phyloP scores from a whole-genome alignment of 2,797 vertebrate species.

The Semaprochilodus insignis region DNA sequence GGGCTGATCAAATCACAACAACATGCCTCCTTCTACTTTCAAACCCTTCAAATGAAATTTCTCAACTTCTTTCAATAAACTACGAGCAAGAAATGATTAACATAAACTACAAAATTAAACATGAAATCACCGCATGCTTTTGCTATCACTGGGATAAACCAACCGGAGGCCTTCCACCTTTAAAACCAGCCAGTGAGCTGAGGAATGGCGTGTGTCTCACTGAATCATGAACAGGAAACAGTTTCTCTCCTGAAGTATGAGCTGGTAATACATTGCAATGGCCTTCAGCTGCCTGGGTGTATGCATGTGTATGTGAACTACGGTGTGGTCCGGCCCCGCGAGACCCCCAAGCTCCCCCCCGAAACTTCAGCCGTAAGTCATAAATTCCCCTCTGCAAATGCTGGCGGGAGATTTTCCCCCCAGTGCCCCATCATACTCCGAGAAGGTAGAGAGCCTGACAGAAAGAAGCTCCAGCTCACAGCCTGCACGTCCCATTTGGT shows the following conservation, averaged over 20 bases:
- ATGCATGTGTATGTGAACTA: slow-evolving; percentile 57
- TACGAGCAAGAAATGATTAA: background rate
- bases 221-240: slow-evolving; percentile 64
- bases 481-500: slow-evolving; percentile 5
- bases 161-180: background rate
- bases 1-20: no score
- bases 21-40: no score
- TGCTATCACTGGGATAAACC: background rate
- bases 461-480: slow-evolving; percentile 25
- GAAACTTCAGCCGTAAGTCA: slow-evolving; percentile 60
- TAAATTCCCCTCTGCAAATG: slow-evolving; percentile 66
- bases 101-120: no score
- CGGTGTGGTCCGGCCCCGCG: slow-evolving; percentile 53
- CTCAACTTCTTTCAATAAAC: background rate
- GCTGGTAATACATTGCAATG: slow-evolving; percentile 66
- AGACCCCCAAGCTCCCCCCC: slow-evolving; percentile 41
- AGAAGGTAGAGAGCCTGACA: slow-evolving; percentile 14
- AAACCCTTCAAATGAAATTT: no score
- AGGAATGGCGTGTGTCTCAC: background rate
- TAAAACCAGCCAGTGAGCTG: background rate
- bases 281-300: slow-evolving; percentile 58
- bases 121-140: background rate
- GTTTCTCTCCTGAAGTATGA: slow-evolving; percentile 71
- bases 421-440: slow-evolving; percentile 60
- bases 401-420: slow-evolving; percentile 68